Evolutionary conservation across 2,888 invertebrate species (phyloP).

Genomic region (Melanostoma mellinum): DNA sequence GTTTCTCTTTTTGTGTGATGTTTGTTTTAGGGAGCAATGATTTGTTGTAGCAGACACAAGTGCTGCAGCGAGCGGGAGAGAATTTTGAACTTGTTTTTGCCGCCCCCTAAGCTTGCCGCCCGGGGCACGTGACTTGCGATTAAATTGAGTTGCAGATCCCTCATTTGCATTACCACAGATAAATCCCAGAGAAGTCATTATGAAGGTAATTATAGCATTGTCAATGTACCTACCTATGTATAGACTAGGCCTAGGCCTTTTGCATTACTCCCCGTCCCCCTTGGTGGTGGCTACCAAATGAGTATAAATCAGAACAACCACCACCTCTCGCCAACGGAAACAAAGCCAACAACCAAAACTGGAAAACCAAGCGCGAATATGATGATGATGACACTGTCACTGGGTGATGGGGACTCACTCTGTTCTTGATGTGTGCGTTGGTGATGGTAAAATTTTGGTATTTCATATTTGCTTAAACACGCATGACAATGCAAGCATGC

Average conservation of each 20-base stretch:
- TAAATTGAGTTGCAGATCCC: constrained; percentile 47
- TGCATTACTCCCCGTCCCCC: background rate
- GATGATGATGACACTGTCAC: constrained; percentile 1
- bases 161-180: constrained; percentile 20
- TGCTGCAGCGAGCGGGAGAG: no score
- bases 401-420: background rate
- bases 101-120: no score
- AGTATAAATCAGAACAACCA: constrained; percentile 19
- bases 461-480: constrained; percentile 36
- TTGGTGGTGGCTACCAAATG: no score
- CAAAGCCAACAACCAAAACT: constrained; percentile 21
- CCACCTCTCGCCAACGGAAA: constrained; percentile 3
- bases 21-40: no score
- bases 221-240: constrained; percentile 6
- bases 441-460: background rate
- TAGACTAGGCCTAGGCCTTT: background rate
- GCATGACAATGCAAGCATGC: constrained; percentile 32
- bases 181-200: constrained; percentile 42
- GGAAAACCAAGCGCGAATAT: constrained; percentile 17
- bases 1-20: no score
- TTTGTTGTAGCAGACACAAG: no score
- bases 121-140: no score
- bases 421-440: background rate
- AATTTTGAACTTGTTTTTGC: no score
- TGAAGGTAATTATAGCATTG: constrained; percentile 47